These are phyloP conservation scores for Setophaga kirtlandii DNA, from an alignment of 2,113 vertebrate species.

Conservation along the genomic window DNA sequence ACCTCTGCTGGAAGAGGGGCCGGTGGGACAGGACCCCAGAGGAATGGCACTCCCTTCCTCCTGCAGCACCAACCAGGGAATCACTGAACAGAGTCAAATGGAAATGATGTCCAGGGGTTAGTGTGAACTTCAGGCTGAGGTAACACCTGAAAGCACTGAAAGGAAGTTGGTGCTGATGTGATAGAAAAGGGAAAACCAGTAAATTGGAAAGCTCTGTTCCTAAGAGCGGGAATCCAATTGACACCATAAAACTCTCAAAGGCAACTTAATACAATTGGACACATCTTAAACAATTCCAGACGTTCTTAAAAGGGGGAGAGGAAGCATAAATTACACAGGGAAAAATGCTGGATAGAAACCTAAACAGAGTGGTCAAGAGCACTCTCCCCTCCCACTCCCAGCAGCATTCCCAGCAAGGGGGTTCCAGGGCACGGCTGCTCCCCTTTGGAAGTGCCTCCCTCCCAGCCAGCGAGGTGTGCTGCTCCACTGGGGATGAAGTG, in stretches of 20 bases:
- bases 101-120: background rate
- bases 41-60: background rate
- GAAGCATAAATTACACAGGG: background rate
- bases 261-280: background rate
- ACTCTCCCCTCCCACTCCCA: fast-evolving
- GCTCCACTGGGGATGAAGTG: background rate
- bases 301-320: background rate
- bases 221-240: background rate
- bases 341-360: background rate
- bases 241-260: background rate
- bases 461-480: fast-evolving
- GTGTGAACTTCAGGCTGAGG: fast-evolving
- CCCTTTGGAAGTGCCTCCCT: background rate
- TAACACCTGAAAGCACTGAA: background rate
- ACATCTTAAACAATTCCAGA: slow-evolving; percentile 46
- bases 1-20: background rate
- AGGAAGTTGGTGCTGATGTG: background rate
- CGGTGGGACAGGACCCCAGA: fast-evolving
- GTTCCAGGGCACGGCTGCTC: background rate
- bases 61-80: background rate
- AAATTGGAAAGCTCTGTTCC: background rate
- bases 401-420: background rate
- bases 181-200: fast-evolving
- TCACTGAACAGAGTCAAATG: background rate
- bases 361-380: background rate